Conservation (phyloP, 1,140 invertebrate genomes). For the Cherax quadricarinatus region DNA sequence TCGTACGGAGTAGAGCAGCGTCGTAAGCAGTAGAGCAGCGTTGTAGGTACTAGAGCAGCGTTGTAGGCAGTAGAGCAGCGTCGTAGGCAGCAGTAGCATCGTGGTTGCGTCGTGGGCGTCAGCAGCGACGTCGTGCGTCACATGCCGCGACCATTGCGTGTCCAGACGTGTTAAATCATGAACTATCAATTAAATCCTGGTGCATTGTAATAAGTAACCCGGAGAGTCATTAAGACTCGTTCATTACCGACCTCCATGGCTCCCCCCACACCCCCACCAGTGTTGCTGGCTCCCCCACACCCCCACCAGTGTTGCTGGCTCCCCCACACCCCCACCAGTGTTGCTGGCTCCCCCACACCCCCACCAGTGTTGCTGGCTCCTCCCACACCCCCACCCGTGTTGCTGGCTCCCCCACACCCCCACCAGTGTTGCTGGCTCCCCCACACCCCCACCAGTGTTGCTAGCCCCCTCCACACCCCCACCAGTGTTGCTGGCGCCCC, state of each 20-base stretch:
- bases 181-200: slow-evolving; percentile 67
- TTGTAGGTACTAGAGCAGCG: too few relatives aligned
- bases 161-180: slow-evolving; percentile 32
- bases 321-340: neutral
- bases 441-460: neutral
- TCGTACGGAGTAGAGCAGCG: too few relatives aligned
- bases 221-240: slow-evolving; percentile 38
- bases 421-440: neutral
- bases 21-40: too few relatives aligned
- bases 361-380: too few relatives aligned
- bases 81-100: too few relatives aligned
- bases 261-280: neutral
- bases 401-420: neutral
- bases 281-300: neutral
- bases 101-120: too few relatives aligned
- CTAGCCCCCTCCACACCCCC: neutral
- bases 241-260: slow-evolving; percentile 19
- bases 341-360: too few relatives aligned
- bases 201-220: slow-evolving; percentile 58
- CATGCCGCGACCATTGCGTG: slow-evolving; percentile 27
- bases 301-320: too few relatives aligned
- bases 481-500: neutral
- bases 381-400: too few relatives aligned
- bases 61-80: too few relatives aligned
- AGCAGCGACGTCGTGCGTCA: too few relatives aligned